Conservation (phyloP, 2,888 invertebrate genomes). For the Omphaloscelis lunosa region DNA sequence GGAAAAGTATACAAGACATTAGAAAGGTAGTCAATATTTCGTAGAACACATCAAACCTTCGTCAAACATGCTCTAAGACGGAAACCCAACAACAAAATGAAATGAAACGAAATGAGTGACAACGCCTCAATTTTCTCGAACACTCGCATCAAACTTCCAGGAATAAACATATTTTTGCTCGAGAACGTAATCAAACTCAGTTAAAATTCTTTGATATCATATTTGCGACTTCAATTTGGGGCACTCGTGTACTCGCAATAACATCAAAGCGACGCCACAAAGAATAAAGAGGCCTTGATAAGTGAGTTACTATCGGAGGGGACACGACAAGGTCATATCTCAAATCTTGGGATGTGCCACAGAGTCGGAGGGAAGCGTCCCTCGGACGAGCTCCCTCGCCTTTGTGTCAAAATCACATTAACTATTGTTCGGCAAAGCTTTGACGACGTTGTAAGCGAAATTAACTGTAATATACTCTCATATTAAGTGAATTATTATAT, state of each 20-base stretch:
- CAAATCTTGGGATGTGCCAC: constrained; percentile 68
- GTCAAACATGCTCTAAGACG: constrained; percentile 33
- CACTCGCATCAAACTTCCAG: constrained; percentile 17
- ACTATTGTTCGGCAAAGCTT: constrained; percentile 78
- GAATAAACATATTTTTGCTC: constrained; percentile 40
- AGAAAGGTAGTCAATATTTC: constrained; percentile 17
- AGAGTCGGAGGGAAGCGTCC: constrained; percentile 64
- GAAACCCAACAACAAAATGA: constrained; percentile 42
- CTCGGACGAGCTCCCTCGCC: constrained; percentile 65
- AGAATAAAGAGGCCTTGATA: constrained; percentile 70
- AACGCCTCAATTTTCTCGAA: constrained; percentile 49
- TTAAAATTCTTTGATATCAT: constrained; percentile 55
- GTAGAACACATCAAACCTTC: constrained; percentile 35
- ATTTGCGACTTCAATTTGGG: constrained; percentile 58
- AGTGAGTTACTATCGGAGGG: constrained; percentile 70
- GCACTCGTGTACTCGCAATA: constrained; percentile 66
- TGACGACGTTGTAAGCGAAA: constrained; percentile 71
- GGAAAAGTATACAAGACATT: no score
- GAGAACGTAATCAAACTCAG: constrained; percentile 58
- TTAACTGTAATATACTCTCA: constrained; percentile 63
- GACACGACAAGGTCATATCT: constrained; percentile 78
- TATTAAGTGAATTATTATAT: constrained; percentile 51
- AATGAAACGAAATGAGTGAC: constrained; percentile 43
- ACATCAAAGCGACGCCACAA: constrained; percentile 67
- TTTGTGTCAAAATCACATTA: constrained; percentile 83